Evolutionary conservation across 2,113 vertebrate genomes (phyloP).

Genomic region (Hepsetus odoe): DNA sequence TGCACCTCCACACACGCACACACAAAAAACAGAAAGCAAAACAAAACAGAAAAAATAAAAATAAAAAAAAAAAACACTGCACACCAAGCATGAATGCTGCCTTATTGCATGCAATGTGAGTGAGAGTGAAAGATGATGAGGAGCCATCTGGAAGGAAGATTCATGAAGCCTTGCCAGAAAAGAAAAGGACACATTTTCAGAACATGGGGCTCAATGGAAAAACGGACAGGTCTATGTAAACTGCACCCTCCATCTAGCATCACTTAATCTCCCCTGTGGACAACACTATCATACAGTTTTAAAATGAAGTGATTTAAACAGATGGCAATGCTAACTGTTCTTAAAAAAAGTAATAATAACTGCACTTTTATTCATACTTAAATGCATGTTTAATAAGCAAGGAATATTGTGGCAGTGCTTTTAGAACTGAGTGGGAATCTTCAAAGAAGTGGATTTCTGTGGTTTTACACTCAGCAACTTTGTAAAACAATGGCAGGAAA

Average conservation of each 20-base stretch:
- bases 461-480: too few relatives aligned
- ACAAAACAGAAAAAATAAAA: slow-evolving; percentile 43
- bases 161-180: neutral
- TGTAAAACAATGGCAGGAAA: too few relatives aligned
- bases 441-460: too few relatives aligned
- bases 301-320: neutral
- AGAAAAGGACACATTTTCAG: neutral
- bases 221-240: neutral
- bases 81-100: slow-evolving; percentile 25
- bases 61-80: slow-evolving; percentile 37
- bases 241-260: neutral
- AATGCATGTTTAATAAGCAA: too few relatives aligned
- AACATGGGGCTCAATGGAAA: neutral
- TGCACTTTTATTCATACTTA: too few relatives aligned
- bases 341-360: too few relatives aligned
- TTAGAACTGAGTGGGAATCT: too few relatives aligned
- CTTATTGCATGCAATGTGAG: slow-evolving; percentile 45
- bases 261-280: neutral
- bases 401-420: too few relatives aligned
- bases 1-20: neutral
- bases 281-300: neutral
- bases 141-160: slow-evolving; percentile 28
- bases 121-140: slow-evolving; percentile 48
- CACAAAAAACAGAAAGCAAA: slow-evolving; percentile 36
- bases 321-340: neutral